phyloP scores from a whole-genome alignment of 2,797 vertebrate species.

The Salmo trutta region DNA sequence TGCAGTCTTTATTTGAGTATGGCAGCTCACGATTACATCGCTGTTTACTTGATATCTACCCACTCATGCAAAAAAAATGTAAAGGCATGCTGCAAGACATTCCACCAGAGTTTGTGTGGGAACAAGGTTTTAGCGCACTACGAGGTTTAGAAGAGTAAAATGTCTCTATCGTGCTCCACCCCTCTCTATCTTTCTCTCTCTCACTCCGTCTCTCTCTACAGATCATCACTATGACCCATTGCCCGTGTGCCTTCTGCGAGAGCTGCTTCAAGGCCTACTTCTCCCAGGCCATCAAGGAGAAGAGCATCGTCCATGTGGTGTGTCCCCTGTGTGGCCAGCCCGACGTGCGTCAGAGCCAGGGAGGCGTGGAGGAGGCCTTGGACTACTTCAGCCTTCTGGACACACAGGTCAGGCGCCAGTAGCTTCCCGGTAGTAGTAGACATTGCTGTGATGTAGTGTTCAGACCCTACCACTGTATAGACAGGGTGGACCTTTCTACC shows the following conservation, averaged over 20 bases:
- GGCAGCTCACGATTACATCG: too few species aligned
- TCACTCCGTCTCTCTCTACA: constrained; percentile 30
- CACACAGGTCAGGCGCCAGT: constrained; percentile 68
- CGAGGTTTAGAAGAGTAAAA: neutral
- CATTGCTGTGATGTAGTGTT: neutral
- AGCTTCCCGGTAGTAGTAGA: neutral
- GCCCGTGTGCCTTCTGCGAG: constrained; percentile 76
- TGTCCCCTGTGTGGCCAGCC: constrained; percentile 78
- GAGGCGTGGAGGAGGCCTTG: constrained; percentile 64
- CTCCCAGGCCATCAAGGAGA: constrained; percentile 75
- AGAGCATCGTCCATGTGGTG: constrained; percentile 67
- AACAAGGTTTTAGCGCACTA: neutral
- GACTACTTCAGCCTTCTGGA: constrained; percentile 81
- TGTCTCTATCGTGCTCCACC: too few species aligned
- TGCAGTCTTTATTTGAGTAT: too few species aligned
- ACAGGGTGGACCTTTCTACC: too few species aligned
- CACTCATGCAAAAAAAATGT: too few species aligned
- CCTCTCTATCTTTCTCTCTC: neutral
- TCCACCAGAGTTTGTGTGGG: too few species aligned
- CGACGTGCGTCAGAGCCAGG: constrained; percentile 56
- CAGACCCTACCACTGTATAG: too few species aligned
- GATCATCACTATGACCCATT: constrained; percentile 82
- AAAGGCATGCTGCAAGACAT: too few species aligned
- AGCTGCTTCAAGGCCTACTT: constrained; percentile 76
- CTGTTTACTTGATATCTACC: too few species aligned